phyloP scores from a whole-genome alignment of 2,888 invertebrate species.

The Ophioninae sp. region DNA sequence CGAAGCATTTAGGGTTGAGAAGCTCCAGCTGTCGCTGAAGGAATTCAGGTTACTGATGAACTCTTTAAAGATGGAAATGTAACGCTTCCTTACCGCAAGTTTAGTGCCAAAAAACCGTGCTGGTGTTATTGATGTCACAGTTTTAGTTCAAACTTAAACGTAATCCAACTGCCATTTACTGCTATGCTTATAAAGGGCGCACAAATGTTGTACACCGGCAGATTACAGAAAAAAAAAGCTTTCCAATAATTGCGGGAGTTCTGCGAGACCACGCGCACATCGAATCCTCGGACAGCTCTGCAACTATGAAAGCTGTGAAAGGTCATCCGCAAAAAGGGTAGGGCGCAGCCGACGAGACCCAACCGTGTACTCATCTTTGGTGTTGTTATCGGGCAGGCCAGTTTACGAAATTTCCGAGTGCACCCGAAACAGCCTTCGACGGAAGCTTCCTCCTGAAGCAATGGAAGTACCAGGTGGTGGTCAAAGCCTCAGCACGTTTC shows the following conservation, averaged over 20 bases:
- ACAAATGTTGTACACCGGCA: too few species aligned
- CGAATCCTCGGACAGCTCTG: constrained; percentile 1
- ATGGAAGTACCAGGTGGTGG: constrained; percentile 29
- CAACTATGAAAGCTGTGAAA: constrained; percentile 11
- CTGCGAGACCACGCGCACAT: too few species aligned
- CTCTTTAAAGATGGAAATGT: background rate
- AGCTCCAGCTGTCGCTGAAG: background rate
- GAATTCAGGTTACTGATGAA: background rate
- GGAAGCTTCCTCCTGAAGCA: constrained; percentile 17
- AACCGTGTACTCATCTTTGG: background rate
- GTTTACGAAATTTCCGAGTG: constrained; percentile 29
- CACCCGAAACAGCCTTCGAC: constrained; percentile 18
- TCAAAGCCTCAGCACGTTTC: background rate
- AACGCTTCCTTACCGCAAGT: background rate
- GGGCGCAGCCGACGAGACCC: background rate
- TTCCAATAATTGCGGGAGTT: too few species aligned
- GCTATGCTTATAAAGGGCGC: too few species aligned
- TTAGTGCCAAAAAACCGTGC: background rate
- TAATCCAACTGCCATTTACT: too few species aligned
- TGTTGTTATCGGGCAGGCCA: background rate
- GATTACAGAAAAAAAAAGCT: too few species aligned
- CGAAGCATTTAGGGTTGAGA: background rate
- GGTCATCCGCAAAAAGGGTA: background rate
- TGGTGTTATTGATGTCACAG: background rate
- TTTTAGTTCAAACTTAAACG: too few species aligned